Base-by-base conservation (phyloP, 1,140 invertebrate genomes). In the Panagrolaimus sp. region DNA sequence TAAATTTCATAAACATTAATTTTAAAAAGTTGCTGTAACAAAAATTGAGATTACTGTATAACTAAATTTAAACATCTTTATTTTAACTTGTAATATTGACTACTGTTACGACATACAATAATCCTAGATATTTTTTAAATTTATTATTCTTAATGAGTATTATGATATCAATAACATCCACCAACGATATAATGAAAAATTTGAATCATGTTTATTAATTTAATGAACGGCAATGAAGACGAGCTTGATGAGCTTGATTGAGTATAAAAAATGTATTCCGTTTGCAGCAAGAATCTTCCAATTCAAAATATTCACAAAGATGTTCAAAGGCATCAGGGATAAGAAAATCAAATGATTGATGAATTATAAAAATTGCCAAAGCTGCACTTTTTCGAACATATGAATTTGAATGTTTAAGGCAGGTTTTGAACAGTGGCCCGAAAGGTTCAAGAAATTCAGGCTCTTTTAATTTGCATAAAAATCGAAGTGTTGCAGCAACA, bases 61-160 rank as follows among this genome's bases (percentile, higher is more conserved):
- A n/a, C n/a, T n/a, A n/a, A n/a, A n/a, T n/a, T n/a, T n/a, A n/a
- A n/a, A n/a, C n/a, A n/a, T n/a, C n/a, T n/a, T n/a, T n/a, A n/a
- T n/a, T n/a, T n/a, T n/a, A n/a, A n/a, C n/a, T n/a, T n/a, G n/a
- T n/a, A n/a, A n/a, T n/a, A n/a, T n/a, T n/a, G n/a, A n/a, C n/a
- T n/a, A n/a, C n/a, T n/a, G n/a, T n/a, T n/a, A n/a, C n/a, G n/a
- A n/a, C n/a, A n/a, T n/a, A n/a, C n/a, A n/a, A n/a, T n/a, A n/a
- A n/a, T n/a, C n/a, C n/a, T n/a, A n/a, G n/a, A n/a, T n/a, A n/a
- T n/a, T n/a, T n/a, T n/a, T n/a, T n/a, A n/a, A n/a, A n/a, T 95
- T 98, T 58, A 94, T 94, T 88, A 98, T 98, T 83, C 98, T 98
- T 78, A 99, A 98, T 0, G n/a, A n/a, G n/a, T n/a, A n/a, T n/a